phyloP scores from a whole-genome alignment of 92 coral and sea anemone species.

The Epizoanthus illoricatus region DNA sequence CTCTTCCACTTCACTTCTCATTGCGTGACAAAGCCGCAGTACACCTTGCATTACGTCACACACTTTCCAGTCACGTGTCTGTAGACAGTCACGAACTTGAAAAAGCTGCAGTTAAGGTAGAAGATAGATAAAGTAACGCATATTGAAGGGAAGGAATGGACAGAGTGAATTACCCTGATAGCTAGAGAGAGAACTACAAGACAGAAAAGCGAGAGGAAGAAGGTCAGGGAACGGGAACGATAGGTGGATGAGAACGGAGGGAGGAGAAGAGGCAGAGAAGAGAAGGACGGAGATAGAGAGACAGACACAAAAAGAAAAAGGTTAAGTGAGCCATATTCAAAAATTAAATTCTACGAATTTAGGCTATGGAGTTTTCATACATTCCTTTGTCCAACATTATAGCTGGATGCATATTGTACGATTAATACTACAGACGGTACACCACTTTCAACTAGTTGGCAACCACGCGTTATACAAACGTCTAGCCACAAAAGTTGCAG shows the following conservation, averaged over 20 bases:
- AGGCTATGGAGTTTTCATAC: too few relatives aligned
- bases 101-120: slow-evolving; percentile 50
- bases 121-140: neutral
- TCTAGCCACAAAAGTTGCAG: too few relatives aligned
- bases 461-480: too few relatives aligned
- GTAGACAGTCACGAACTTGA: slow-evolving; percentile 50
- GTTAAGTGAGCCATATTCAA: neutral
- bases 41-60: slow-evolving; percentile 74
- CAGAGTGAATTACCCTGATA: neutral
- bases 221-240: neutral
- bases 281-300: neutral
- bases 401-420: too few relatives aligned
- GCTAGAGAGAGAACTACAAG: neutral
- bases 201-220: slow-evolving; percentile 2
- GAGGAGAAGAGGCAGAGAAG: neutral
- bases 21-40: slow-evolving; percentile 52
- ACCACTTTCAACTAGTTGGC: too few relatives aligned
- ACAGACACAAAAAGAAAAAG: neutral
- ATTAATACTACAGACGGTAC: too few relatives aligned
- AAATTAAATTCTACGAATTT: neutral
- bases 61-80: slow-evolving; percentile 65
- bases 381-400: too few relatives aligned
- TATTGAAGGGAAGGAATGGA: neutral
- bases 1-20: slow-evolving; percentile 18
- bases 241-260: too few relatives aligned